Conservation (phyloP, 1,140 invertebrate genomes). For the Pteromalus puparum region DNA sequence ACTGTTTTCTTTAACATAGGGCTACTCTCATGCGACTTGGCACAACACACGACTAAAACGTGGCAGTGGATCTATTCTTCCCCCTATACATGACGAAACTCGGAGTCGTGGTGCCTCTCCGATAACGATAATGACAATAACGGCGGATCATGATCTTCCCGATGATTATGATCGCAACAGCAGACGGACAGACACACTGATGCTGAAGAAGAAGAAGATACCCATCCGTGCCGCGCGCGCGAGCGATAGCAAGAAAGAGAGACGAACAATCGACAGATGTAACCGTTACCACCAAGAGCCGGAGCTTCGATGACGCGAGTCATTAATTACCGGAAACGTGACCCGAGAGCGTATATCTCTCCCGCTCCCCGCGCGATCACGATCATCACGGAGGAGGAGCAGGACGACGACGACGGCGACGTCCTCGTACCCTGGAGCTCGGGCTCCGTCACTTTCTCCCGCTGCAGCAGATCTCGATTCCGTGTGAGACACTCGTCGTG, state of each 20-base stretch:
- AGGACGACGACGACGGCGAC: constrained; percentile 54
- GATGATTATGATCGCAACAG: constrained; percentile 46
- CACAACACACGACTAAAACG: too few relatives aligned
- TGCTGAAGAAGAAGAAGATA: not conserved
- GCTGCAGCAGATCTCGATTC: constrained; percentile 42
- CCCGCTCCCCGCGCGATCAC: constrained; percentile 44
- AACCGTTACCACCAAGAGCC: constrained; percentile 58
- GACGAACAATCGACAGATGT: constrained; percentile 68
- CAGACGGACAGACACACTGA: constrained; percentile 7
- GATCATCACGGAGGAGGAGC: constrained; percentile 60
- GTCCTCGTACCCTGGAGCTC: constrained; percentile 53
- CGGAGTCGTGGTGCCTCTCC: constrained; percentile 14
- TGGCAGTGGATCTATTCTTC: too few relatives aligned
- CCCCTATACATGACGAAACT: not conserved
- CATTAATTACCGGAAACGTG: constrained; percentile 74
- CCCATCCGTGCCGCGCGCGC: not conserved
- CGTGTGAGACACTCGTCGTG: constrained; percentile 22
- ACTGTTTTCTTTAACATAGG: too few relatives aligned
- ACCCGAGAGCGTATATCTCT: constrained; percentile 50
- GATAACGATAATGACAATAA: constrained; percentile 50
- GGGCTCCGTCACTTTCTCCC: constrained; percentile 63
- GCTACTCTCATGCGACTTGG: too few relatives aligned
- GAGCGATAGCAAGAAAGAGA: constrained; percentile 21
- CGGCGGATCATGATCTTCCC: constrained; percentile 41
- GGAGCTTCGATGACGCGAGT: constrained; percentile 65